Percentiles rank a stretch among this genome's conserved stretches.
These are phyloP conservation scores for Dasypolia templi DNA, from an alignment of 2,888 invertebrate genomes.

Conservation along the genomic window DNA sequence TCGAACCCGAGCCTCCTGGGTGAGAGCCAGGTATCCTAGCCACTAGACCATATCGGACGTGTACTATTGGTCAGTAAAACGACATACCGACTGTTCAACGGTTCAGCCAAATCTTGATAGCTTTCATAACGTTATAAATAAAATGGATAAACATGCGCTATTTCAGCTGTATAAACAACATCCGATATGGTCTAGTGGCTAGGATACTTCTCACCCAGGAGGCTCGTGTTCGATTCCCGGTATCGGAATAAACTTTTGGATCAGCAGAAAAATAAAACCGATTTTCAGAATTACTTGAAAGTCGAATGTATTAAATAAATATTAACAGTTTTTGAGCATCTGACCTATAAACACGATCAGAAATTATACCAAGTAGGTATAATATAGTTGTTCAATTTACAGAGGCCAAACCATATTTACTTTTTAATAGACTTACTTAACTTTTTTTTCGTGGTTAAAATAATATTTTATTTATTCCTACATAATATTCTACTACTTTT, in stretches of 20 bases:
- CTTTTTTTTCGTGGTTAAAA: background rate
- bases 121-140: background rate
- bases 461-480: background rate
- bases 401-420: no score
- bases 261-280: background rate
- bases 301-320: background rate
- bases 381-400: background rate
- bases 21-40: conserved; percentile 94
- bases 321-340: background rate
- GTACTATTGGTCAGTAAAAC: accelerated
- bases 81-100: accelerated
- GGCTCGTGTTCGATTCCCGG: conserved; percentile 91
- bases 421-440: background rate
- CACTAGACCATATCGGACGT: conserved; percentile 87
- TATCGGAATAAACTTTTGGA: conserved; percentile 83
- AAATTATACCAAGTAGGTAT: background rate
- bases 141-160: background rate
- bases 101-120: background rate
- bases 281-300: background rate
- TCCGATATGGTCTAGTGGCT: conserved; percentile 92
- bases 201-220: conserved; percentile 93
- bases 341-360: background rate
- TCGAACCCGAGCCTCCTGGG: conserved; percentile 92
- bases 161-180: accelerated
- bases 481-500: background rate